Base-by-base conservation (phyloP, 2,888 invertebrate genomes). In the Sarcophaga carnaria region DNA sequence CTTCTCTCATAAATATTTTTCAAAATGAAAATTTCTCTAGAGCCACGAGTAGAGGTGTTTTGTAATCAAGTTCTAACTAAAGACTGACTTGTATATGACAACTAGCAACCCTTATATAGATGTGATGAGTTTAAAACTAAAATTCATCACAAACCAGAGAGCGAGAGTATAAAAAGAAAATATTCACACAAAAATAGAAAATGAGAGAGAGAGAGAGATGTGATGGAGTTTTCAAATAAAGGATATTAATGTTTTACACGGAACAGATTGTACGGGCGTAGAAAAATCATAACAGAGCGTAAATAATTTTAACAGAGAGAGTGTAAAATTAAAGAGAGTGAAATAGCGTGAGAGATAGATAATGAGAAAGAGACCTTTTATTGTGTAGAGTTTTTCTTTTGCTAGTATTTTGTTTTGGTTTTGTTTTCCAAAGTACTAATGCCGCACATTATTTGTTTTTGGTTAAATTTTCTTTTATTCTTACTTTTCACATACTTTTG, bases 91-190 rank as follows among this genome's bases (percentile, higher is more conserved):
- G 88, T 88, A 85, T 88, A 88, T 86, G 88, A 88, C 82, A 83
- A 81, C 82, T 78, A 89, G 78, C 89, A 89, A 90, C 90, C 90
- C 91, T 91, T 91, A 90, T 90, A 91, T 91, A 91, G 90, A 90
- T 80, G 85, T 71, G 85, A 83, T 85, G 69, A 3, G 70, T 85
- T 85, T 81, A 76, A 79, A 83, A 83, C 47, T 79, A 63, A 80
- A 80, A 76, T 54, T 72, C 27, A 37, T 54, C 6, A 74, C 60
- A 45, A 64, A 59, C 60, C 54, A 22, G 74, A 87, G 80, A 83
- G 76, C 20, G 47, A 78, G 80, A 71, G 76, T 37, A 63, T 37
- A 63, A 67, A 75, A 75, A 14, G 14, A 45, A 45, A 17, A 20
- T 14, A 22, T 66, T n/a, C 10, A 10, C 3, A 75, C 63, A 4